phyloP scores from a whole-genome alignment of 2,113 vertebrate genomes.

The Tragelaphus buxtoni region DNA sequence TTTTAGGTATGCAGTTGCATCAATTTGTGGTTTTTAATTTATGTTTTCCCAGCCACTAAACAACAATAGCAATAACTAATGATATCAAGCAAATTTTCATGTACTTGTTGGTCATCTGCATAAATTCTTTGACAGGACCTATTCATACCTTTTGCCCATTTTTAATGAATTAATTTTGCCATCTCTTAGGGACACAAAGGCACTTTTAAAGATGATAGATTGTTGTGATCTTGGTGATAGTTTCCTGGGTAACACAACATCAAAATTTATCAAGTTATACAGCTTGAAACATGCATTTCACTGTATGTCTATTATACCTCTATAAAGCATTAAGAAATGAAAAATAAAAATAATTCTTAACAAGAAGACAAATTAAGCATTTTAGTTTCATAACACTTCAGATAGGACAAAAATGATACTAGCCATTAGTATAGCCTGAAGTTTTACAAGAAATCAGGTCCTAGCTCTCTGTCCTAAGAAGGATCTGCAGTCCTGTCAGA shows the following conservation, averaged over 20 bases:
- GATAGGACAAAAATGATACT: neutral
- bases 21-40: neutral
- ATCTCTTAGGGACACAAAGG: neutral
- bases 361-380: neutral
- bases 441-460: neutral
- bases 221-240: neutral
- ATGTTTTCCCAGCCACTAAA: neutral
- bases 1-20: neutral
- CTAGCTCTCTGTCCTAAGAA: neutral
- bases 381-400: neutral
- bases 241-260: neutral
- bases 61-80: neutral
- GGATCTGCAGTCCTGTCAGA: neutral
- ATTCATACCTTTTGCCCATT: neutral
- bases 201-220: neutral
- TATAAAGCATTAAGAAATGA: neutral
- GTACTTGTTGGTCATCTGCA: neutral
- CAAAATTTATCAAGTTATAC: neutral
- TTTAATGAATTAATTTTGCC: neutral
- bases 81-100: neutral
- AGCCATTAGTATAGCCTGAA: neutral
- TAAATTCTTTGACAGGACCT: neutral
- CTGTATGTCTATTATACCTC: neutral
- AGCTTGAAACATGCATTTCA: neutral
- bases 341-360: neutral